Base-by-base conservation (phyloP, 2,888 invertebrate species). In the Andrena praecox region DNA sequence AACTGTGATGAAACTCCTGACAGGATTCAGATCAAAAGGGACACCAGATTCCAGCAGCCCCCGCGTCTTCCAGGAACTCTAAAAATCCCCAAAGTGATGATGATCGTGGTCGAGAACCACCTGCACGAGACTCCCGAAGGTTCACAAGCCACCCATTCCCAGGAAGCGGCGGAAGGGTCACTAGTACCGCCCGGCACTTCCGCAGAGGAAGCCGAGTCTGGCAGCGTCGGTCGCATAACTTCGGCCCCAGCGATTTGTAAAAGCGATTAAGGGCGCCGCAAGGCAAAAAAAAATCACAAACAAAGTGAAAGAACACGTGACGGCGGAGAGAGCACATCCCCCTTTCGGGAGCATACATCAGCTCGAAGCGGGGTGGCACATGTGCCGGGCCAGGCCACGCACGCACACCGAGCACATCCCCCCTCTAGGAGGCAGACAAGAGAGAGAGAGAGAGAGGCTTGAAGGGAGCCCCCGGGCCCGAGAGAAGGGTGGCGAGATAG, bases 271-370 rank as follows among this genome's bases (percentile, higher is more conserved):
- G 85, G 87, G 72, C 63, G 66, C 75, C 72, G 81, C 76, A 69
- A 52, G 66, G 66, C 31, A 73, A 29, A 82, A 77, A 80, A 89
- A 91, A 92, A 92, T 92, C 91, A 89, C 89, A 88, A 89, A 89
- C 87, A 87, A 90, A 92, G 88, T 89, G 88, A 86, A 88, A 85
- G 88, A 90, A 90, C 91, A 91, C 91, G 92, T 91, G 93, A 92
- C 91, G 89, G 86, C 70, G 70, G 31, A 48, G 69, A 72, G 69
- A 67, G 52, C 54, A 59, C 79, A 83, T 84, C 88, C 91, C 56
- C 91, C 89, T 87, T 90, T 88, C 86, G 82, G 85, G 87, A 85
- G 86, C 91, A 91, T 91, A 91, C 90, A 91, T 92, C 92, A 91
- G 88, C 87, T 87, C 81, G 68, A 29, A 42, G 52, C 52, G 80